A percentile compares a stretch with the other conserved stretches of the same genome.
Evolutionary conservation across 2,797 vertebrate genomes (phyloP).

Genomic region (Monodelphis domestica): DNA sequence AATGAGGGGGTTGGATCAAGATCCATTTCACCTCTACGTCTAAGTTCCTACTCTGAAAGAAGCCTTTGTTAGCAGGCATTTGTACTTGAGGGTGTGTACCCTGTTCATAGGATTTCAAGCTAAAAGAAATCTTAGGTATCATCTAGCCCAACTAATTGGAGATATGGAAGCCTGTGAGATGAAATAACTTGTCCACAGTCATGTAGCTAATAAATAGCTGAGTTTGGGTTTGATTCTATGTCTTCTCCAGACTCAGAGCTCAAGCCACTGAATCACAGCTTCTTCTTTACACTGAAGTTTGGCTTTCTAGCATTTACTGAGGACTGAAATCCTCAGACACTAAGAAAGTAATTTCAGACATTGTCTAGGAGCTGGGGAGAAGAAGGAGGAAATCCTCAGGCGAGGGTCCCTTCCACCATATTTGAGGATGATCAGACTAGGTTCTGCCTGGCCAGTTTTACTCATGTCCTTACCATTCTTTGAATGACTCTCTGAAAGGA

Average conservation of each 20-base stretch:
- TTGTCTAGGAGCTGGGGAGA: not conserved
- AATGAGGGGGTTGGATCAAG: not conserved
- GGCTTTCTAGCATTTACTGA: not conserved
- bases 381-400: not conserved
- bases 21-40: not conserved
- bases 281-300: not conserved
- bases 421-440: not conserved
- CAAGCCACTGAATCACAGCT: not conserved
- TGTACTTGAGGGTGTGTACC: not conserved
- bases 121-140: not conserved
- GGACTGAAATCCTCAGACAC: not conserved
- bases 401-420: not conserved
- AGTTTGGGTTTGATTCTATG: not conserved
- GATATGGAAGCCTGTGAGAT: not conserved
- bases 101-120: not conserved
- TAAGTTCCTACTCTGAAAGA: not conserved
- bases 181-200: not conserved
- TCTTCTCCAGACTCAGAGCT: not conserved
- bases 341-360: not conserved
- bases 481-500: not conserved
- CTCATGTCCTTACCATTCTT: not conserved
- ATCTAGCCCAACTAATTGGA: not conserved
- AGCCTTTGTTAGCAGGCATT: not conserved
- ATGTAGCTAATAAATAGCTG: not conserved
- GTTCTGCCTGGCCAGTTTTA: not conserved